Conservation (phyloP, 2,797 vertebrate species). For the Xenentodon cancila region DNA sequence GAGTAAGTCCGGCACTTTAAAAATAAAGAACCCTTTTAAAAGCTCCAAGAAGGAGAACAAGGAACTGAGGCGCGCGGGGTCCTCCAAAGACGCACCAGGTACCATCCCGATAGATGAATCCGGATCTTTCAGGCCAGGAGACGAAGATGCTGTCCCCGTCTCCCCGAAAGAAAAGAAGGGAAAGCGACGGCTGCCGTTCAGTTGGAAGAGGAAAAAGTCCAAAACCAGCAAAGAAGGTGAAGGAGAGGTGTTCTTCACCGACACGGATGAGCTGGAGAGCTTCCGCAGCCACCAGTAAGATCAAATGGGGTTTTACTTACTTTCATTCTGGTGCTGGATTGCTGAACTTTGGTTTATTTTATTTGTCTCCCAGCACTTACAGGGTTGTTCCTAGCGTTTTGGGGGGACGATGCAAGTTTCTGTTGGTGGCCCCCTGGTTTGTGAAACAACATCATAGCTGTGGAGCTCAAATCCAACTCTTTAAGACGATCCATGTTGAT, state of each 20-base stretch:
- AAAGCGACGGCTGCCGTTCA: conserved; percentile 43
- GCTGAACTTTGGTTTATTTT: too few species aligned
- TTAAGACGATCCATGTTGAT: too few species aligned
- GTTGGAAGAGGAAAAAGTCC: conserved; percentile 54
- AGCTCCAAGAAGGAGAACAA: conserved; percentile 54
- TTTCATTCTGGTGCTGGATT: background rate
- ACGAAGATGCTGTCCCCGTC: background rate
- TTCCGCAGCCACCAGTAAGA: conserved; percentile 54
- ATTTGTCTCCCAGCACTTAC: too few species aligned
- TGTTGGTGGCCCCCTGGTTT: too few species aligned
- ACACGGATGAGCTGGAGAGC: conserved; percentile 50
- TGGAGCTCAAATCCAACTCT: too few species aligned
- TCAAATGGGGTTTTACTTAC: background rate
- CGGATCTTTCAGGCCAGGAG: background rate
- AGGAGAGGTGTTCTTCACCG: conserved; percentile 53
- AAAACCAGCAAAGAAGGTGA: conserved; percentile 29
- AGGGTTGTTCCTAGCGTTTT: too few species aligned
- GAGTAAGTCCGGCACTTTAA: conserved; percentile 66
- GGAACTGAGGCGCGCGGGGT: conserved; percentile 14
- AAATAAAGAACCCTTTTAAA: conserved; percentile 57
- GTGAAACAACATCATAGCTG: too few species aligned
- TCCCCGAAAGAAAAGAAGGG: conserved; percentile 61
- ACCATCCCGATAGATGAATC: conserved; percentile 8
- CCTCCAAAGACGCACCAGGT: background rate
- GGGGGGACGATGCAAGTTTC: too few species aligned